These are phyloP conservation scores for Saccopteryx leptura DNA, from an alignment of 2,113 vertebrate genomes.

Conservation along the genomic window DNA sequence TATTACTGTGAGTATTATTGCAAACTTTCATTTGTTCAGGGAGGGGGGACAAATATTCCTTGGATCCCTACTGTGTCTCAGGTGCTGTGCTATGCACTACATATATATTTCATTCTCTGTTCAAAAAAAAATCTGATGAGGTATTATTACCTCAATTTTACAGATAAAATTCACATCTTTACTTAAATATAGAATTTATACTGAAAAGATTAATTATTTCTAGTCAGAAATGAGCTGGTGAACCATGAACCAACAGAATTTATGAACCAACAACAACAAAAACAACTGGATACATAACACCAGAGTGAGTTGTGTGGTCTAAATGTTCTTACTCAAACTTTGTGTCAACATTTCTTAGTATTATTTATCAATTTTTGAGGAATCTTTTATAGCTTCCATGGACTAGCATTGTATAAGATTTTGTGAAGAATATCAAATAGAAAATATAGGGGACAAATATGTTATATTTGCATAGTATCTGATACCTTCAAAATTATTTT, in stretches of 20 bases:
- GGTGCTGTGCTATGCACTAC: neutral
- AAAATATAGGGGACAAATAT: too few relatives aligned
- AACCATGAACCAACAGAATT: neutral
- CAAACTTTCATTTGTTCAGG: neutral
- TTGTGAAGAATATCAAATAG: neutral
- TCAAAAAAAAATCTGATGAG: neutral
- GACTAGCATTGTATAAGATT: neutral
- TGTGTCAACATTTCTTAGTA: neutral
- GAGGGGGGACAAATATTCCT: neutral
- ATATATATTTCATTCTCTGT: neutral
- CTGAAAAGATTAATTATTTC: neutral
- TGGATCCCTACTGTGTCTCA: neutral
- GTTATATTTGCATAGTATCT: neutral
- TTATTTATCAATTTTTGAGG: neutral
- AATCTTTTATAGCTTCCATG: neutral
- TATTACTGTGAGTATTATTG: conserved; percentile 28
- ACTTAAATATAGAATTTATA: neutral
- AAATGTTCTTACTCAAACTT: neutral
- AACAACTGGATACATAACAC: neutral
- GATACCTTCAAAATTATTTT: neutral
- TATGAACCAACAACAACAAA: neutral
- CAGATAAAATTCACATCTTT: neutral
- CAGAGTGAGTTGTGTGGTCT: neutral
- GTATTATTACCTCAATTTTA: neutral
- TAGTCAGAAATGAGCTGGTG: neutral